Base-by-base conservation (phyloP, 2,797 vertebrate species). In the Malurus leucopterus region DNA sequence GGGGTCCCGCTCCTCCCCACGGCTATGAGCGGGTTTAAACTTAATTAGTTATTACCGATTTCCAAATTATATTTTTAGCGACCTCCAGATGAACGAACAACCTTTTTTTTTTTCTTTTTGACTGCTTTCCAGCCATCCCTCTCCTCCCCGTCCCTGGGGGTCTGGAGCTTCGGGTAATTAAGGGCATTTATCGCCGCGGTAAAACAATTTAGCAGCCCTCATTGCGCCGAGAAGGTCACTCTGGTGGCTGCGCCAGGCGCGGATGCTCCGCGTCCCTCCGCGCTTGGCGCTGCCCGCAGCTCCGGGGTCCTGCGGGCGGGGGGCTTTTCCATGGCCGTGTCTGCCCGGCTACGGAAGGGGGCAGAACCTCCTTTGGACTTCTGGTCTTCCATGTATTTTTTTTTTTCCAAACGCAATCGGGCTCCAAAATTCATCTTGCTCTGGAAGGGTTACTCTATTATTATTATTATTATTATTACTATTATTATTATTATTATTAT, bases 161-260 rank as follows among this genome's bases (percentile, higher is more conserved):
- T 73, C 24, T 67, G 89, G 46, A 82, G 57, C 92, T 75, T 40
- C 43, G 68, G 67, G 68, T 78, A 62, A 84, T 78, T 84, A 89
- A 68, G 50, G 63, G 23, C 94, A 76, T 95, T 94, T 95, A 93
- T 91, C 84, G 86, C 84, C 29, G 10, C 57, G 81, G 76, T 89
- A 63, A 68, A 93, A 75, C 81, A 82, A 91, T 94, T 94, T 87
- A 91, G 91, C 86, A 82, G 68, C 89, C 77, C 69, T 85, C 23
- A 24, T 23, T 74, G 54, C 14, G 3, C 13, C 22, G 63, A 32
- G 90, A 91, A 92, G 86, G 80, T 93, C 86, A 80, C 74, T 68
- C 15, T 7, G 74, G 61, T 62, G 83, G 58, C 64, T 80, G 73
- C 55, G 16, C 18, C 53, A 10, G 13, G 49, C 22, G 63, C 59